A percentile compares a stretch with the other conserved stretches of the same genome.
Conservation (phyloP, 2,113 vertebrate species). For the Melanostigma gelatinosum region DNA sequence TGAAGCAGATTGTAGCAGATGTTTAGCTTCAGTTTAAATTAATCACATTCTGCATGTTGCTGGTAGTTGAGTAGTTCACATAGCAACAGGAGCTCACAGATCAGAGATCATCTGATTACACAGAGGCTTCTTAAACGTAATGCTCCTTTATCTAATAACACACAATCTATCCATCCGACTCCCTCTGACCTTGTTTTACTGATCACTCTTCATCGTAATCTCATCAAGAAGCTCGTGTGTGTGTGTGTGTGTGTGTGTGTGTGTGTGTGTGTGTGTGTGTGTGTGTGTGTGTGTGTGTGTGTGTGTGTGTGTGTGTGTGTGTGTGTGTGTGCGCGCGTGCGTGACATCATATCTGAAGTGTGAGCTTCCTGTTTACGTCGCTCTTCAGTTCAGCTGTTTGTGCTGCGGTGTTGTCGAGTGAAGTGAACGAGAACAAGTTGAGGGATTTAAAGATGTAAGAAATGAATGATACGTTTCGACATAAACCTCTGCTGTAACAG, state of each 20-base stretch:
- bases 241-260: too few relatives aligned
- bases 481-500: too few relatives aligned
- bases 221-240: conserved; percentile 10
- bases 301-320: too few relatives aligned
- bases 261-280: too few relatives aligned
- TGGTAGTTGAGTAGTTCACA: background rate
- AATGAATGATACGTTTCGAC: too few relatives aligned
- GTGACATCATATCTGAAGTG: background rate
- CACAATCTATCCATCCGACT: background rate
- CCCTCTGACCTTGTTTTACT: background rate
- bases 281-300: background rate
- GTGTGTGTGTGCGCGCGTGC: too few relatives aligned
- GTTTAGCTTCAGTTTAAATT: background rate
- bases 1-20: accelerated
- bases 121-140: background rate
- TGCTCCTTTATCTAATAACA: conserved; percentile 15
- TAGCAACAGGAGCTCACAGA: conserved; percentile 7
- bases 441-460: too few relatives aligned
- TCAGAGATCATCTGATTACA: too few relatives aligned
- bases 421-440: too few relatives aligned
- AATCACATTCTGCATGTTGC: conserved; percentile 8
- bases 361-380: conserved; percentile 14
- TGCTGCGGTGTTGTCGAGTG: too few relatives aligned
- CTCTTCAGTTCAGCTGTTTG: too few relatives aligned
- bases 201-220: background rate